Evolutionary conservation across 2,113 vertebrate species (phyloP).

Genomic region (Campylorhamphus procurvoides): DNA sequence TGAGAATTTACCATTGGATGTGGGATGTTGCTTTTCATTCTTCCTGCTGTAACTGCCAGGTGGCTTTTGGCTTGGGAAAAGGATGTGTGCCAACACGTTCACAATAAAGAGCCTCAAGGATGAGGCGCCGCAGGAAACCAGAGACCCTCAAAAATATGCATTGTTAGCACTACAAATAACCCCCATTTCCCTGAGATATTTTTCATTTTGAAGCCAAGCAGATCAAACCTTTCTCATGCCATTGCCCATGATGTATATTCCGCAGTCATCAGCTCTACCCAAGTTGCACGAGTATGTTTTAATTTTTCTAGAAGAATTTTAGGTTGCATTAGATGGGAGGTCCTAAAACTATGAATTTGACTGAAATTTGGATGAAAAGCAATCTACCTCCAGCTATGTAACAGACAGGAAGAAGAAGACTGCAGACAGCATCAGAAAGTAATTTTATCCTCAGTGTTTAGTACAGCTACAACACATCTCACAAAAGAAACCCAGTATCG

Average conservation of each 20-base stretch:
- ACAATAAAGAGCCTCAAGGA: constrained; percentile 15
- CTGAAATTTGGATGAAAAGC: background rate
- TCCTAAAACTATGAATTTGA: background rate
- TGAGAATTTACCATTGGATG: background rate
- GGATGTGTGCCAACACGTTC: background rate
- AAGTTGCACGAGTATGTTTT: background rate
- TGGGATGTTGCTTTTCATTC: background rate
- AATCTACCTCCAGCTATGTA: background rate
- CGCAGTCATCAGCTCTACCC: background rate
- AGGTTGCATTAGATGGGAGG: background rate
- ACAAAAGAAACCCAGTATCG: background rate
- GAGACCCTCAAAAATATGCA: constrained; percentile 27
- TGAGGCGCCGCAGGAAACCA: constrained; percentile 23
- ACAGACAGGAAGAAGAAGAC: background rate
- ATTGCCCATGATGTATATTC: background rate
- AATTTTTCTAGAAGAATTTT: background rate
- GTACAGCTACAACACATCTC: background rate
- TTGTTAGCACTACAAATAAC: constrained; percentile 14
- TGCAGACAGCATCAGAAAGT: background rate
- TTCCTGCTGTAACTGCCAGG: constrained; percentile 35
- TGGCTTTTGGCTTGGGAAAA: constrained; percentile 47
- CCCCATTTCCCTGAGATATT: background rate
- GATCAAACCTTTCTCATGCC: background rate
- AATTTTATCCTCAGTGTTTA: constrained; percentile 29
- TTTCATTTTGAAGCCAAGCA: background rate